Percentiles rank a stretch among this genome's conserved stretches.
Conservation (phyloP, 2,888 invertebrate genomes). For the Pharmacophagus antenor region DNA sequence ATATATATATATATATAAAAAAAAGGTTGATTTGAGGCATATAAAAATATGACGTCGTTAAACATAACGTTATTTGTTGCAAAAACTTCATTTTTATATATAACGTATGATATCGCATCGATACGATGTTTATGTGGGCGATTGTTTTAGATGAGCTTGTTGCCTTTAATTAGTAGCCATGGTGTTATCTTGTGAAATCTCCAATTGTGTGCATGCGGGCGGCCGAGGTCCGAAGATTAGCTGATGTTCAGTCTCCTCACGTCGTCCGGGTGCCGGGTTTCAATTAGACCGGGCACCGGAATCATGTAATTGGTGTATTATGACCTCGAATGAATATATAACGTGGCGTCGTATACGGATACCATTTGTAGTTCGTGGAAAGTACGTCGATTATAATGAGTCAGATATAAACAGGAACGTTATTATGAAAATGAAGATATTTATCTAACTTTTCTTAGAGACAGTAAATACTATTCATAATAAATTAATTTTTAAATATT, state of each 20-base stretch:
- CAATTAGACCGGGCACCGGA: constrained; percentile 62
- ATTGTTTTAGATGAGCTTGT: constrained; percentile 26
- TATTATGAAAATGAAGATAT: not conserved
- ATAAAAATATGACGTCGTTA: too few species aligned
- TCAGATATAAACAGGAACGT: not conserved
- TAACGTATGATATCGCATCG: not conserved
- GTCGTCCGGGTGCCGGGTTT: constrained; percentile 63
- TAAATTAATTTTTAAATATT: constrained; percentile 9
- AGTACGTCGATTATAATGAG: not conserved
- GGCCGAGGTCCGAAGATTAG: constrained; percentile 57
- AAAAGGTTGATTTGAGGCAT: too few species aligned
- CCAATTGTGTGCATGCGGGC: constrained; percentile 63
- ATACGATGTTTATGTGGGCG: constrained; percentile 18
- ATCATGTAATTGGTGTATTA: constrained; percentile 52
- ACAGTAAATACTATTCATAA: not conserved
- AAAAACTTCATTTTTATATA: not conserved
- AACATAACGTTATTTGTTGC: not conserved
- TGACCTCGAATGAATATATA: constrained; percentile 54
- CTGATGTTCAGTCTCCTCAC: constrained; percentile 74
- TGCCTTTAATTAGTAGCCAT: constrained; percentile 65
- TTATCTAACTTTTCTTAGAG: not conserved
- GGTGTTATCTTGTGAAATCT: constrained; percentile 78
- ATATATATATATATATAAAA: too few species aligned
- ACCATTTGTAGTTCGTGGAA: not conserved
- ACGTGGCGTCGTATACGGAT: constrained; percentile 32